Conservation (phyloP, 2,888 invertebrate genomes). For the Operophtera brumata region DNA sequence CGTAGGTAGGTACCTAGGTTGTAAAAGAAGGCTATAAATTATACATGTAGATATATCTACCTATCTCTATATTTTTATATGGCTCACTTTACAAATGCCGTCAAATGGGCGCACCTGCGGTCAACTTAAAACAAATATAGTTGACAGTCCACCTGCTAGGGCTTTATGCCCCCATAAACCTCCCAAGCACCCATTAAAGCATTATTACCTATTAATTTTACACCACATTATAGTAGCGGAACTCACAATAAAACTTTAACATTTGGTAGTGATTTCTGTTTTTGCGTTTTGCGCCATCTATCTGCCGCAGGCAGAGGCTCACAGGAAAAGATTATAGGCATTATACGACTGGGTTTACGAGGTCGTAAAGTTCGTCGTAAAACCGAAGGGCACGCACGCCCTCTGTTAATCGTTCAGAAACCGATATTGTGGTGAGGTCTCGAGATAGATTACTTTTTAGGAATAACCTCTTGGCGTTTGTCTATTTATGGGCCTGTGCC, state of each 20-base stretch:
- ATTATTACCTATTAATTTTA: constrained; percentile 81
- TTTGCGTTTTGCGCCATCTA: constrained; percentile 75
- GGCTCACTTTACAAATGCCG: constrained; percentile 43
- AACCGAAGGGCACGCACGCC: constrained; percentile 79
- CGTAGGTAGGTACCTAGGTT: constrained; percentile 16
- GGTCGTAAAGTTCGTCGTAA: constrained; percentile 78
- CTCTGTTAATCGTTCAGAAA: constrained; percentile 80
- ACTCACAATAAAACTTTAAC: constrained; percentile 79
- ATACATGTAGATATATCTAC: constrained; percentile 12
- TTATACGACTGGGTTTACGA: constrained; percentile 76
- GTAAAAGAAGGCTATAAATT: constrained; percentile 28
- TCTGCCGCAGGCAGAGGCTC: constrained; percentile 50
- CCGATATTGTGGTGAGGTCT: constrained; percentile 78
- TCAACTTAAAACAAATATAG: constrained; percentile 71
- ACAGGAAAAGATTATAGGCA: constrained; percentile 77
- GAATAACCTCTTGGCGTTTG: constrained; percentile 74
- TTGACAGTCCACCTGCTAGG: constrained; percentile 64
- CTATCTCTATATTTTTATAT: constrained; percentile 28
- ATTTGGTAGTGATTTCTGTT: constrained; percentile 72
- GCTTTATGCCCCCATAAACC: constrained; percentile 75
- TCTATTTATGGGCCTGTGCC: constrained; percentile 67
- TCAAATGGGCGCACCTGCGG: constrained; percentile 56
- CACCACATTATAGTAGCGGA: constrained; percentile 81
- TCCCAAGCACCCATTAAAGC: constrained; percentile 76
- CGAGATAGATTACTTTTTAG: constrained; percentile 76